Percentiles rank a stretch among this genome's conserved stretches.
Conservation (phyloP, 1,140 invertebrate species). For the Drosophila pectinifera region DNA sequence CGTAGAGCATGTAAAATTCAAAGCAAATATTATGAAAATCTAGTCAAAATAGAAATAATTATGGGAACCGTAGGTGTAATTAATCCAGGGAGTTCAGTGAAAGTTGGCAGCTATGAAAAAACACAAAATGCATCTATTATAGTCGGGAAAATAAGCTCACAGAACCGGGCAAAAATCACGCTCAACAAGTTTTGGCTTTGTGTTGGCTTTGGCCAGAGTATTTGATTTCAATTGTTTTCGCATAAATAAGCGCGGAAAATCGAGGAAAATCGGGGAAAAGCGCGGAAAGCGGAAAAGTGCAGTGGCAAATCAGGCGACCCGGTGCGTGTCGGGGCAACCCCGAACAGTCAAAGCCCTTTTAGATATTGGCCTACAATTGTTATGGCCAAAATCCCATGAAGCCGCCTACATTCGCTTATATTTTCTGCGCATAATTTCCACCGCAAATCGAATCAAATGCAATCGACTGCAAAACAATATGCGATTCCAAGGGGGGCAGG, state of each 20-base stretch:
- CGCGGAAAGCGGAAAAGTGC: background rate
- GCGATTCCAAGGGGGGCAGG: slow-evolving; percentile 4
- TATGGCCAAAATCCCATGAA: slow-evolving; percentile 15
- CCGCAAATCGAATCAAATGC: slow-evolving; percentile 71
- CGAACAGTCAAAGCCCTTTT: slow-evolving; percentile 19
- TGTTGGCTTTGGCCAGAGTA: background rate
- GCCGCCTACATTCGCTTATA: slow-evolving; percentile 6
- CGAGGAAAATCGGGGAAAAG: background rate
- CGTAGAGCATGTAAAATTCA: background rate
- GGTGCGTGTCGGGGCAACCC: background rate
- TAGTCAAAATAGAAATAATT: slow-evolving; percentile 3
- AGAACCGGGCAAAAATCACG: background rate
- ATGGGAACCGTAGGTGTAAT: background rate
- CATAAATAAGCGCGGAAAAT: background rate
- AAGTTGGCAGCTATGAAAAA: background rate
- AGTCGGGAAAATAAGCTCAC: background rate
- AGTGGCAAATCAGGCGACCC: slow-evolving; percentile 1
- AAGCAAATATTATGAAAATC: background rate
- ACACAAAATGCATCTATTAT: slow-evolving; percentile 12
- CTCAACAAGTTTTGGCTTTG: slow-evolving; percentile 37
- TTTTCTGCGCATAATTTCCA: slow-evolving; percentile 29
- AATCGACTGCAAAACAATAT: slow-evolving; percentile 65
- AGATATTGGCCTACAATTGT: slow-evolving; percentile 4
- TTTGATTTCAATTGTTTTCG: slow-evolving; percentile 3
- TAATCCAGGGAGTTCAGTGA: slow-evolving; percentile 3